phyloP scores from a whole-genome alignment of 2,113 vertebrate genomes.

The Blennius ocellaris region DNA sequence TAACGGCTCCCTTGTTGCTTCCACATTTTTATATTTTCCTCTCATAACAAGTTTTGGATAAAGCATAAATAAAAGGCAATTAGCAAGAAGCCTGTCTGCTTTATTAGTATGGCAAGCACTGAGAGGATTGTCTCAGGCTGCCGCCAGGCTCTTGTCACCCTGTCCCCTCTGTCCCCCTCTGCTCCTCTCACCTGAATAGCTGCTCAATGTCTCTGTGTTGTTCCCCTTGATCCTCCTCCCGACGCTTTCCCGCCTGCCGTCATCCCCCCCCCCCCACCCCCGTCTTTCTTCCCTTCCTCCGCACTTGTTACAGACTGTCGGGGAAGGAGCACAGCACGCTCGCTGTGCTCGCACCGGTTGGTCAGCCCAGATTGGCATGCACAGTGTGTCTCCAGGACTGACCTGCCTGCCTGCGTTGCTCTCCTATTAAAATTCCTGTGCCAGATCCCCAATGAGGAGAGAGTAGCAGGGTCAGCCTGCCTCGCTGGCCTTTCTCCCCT shows the following conservation, averaged over 20 bases:
- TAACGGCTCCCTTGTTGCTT: slow-evolving; percentile 21
- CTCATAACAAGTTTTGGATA: slow-evolving; percentile 4
- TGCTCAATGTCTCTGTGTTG: slow-evolving; percentile 47
- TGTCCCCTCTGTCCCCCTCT: slow-evolving; percentile 28
- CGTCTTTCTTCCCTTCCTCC: slow-evolving; percentile 44
- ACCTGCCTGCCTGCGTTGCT: slow-evolving; percentile 73
- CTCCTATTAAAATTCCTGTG: slow-evolving; percentile 81
- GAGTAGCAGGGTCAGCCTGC: slow-evolving; percentile 71
- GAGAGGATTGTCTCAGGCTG: slow-evolving; percentile 28
- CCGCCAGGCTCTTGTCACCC: slow-evolving; percentile 43
- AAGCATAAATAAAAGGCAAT: slow-evolving; percentile 50
- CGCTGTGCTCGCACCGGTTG: slow-evolving; percentile 63
- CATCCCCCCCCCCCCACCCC: slow-evolving; percentile 49
- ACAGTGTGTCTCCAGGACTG: slow-evolving; percentile 66
- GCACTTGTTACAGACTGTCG: slow-evolving; percentile 64
- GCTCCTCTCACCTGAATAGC: slow-evolving; percentile 59
- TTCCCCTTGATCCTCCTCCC: slow-evolving; percentile 66
- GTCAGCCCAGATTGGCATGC: slow-evolving; percentile 80
- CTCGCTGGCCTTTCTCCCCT: slow-evolving; percentile 70
- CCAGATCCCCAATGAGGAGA: slow-evolving; percentile 77
- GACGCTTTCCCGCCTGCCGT: slow-evolving; percentile 50
- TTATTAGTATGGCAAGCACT: slow-evolving; percentile 54
- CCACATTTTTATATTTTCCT: slow-evolving; percentile 19
- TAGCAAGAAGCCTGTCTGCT: slow-evolving; percentile 23
- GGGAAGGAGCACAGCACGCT: slow-evolving; percentile 56